Evolutionary conservation across 2,888 invertebrate genomes (phyloP).

Genomic region (Stenodema calcarata): DNA sequence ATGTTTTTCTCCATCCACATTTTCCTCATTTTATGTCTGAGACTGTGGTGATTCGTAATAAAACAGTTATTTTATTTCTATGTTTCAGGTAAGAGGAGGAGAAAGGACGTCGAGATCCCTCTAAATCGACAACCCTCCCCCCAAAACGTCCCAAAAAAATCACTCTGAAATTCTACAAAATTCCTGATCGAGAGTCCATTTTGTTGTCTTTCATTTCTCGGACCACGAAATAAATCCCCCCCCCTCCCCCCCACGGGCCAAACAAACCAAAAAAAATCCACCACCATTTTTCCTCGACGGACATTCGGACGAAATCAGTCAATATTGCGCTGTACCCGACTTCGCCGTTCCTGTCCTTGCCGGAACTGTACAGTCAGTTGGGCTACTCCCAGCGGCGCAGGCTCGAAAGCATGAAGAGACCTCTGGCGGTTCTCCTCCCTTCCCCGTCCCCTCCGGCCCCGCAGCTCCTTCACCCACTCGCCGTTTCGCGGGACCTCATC

Average conservation of each 20-base stretch:
- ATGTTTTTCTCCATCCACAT: too few relatives aligned
- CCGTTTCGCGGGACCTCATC: constrained; percentile 24
- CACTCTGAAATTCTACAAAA: neutral
- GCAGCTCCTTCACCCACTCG: constrained; percentile 10
- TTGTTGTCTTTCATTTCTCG: too few relatives aligned
- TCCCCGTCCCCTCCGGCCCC: constrained; percentile 15
- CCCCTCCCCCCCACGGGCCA: too few relatives aligned
- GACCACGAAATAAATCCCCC: too few relatives aligned
- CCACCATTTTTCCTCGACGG: neutral
- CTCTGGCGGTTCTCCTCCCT: constrained; percentile 25
- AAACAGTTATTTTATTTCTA: neutral
- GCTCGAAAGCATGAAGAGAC: constrained; percentile 40
- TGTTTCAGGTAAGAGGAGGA: constrained; percentile 36
- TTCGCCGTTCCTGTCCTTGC: neutral
- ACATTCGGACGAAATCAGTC: neutral
- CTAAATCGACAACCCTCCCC: neutral
- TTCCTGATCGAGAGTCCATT: too few relatives aligned
- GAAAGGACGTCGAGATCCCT: neutral
- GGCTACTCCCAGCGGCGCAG: neutral
- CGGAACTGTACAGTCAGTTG: neutral
- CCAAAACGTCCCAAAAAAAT: neutral
- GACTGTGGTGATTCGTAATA: too few relatives aligned
- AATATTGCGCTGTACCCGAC: constrained; percentile 40
- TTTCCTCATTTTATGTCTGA: too few relatives aligned
- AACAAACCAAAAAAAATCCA: neutral